phyloP scores from a whole-genome alignment of 2,113 vertebrate genomes.

The Azemiops feae region DNA sequence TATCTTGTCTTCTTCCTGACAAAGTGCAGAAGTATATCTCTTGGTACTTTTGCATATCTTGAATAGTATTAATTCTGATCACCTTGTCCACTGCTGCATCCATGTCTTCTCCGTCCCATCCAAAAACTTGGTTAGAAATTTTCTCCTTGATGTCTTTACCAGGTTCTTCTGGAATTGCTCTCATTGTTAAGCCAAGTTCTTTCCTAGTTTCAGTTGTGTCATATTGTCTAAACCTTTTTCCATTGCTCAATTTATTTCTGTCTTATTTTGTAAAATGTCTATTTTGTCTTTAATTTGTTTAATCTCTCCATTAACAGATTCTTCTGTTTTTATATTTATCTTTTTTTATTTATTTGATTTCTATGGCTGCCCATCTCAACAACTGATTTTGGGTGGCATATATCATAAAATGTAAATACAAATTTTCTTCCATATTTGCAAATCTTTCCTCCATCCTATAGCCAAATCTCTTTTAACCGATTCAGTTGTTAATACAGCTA shows the following conservation, averaged over 20 bases:
- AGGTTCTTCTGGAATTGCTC: not conserved
- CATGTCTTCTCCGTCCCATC: not conserved
- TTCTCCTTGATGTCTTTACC: not conserved
- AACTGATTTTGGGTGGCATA: too few relatives aligned
- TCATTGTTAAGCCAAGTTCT: not conserved
- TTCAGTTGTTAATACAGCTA: not conserved
- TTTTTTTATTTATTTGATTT: not conserved
- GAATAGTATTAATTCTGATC: not conserved
- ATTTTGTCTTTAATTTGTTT: not conserved
- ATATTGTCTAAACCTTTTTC: not conserved
- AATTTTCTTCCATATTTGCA: not conserved
- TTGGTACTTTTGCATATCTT: not conserved
- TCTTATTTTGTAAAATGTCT: not conserved
- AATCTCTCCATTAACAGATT: not conserved
- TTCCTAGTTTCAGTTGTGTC: not conserved
- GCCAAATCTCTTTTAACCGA: not conserved
- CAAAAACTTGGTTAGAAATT: not conserved
- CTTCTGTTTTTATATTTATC: not conserved
- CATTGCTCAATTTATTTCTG: not conserved
- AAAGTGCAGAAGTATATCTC: not conserved
- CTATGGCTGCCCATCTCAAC: too few relatives aligned
- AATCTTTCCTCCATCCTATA: not conserved
- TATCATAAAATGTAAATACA: too few relatives aligned
- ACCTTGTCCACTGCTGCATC: not conserved
- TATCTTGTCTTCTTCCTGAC: not conserved